Percentiles rank a stretch among this genome's conserved stretches.
Conservation (phyloP, 2,797 vertebrate genomes). For the Mus minutoides region DNA sequence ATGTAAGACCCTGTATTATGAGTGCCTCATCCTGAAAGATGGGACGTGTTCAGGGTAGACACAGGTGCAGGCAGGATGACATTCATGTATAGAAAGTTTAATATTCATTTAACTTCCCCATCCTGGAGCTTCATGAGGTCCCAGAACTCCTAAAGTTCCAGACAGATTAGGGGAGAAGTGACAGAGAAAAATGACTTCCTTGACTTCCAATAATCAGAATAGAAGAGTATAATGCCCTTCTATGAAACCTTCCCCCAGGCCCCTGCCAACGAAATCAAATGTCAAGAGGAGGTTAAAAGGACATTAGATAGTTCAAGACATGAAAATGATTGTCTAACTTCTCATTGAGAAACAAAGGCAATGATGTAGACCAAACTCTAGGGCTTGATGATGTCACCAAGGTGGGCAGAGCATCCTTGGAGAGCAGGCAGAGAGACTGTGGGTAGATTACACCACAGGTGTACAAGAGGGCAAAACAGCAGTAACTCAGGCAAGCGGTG, state of each 20-base stretch:
- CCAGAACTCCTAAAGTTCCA: no score
- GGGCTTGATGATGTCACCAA: background rate
- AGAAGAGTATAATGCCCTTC: background rate
- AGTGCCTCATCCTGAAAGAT: background rate
- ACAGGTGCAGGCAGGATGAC: background rate
- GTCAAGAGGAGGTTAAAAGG: background rate
- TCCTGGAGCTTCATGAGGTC: background rate
- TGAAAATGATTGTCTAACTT: background rate
- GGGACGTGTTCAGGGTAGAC: background rate
- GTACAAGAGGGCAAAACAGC: background rate
- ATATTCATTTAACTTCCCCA: background rate
- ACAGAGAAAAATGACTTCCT: background rate
- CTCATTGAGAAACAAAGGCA: conserved; percentile 18
- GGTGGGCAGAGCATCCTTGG: background rate
- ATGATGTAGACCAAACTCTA: background rate
- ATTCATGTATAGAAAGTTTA: background rate
- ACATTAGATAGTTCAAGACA: background rate
- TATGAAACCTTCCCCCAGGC: background rate
- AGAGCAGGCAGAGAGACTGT: background rate
- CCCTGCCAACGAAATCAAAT: background rate
- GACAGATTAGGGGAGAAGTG: background rate
- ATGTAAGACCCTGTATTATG: background rate
- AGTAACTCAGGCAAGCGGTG: conserved; percentile 9
- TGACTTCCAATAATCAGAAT: background rate
- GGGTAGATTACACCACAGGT: background rate